phyloP scores from a whole-genome alignment of 2,113 vertebrate species.

The Pteronura brasiliensis region DNA sequence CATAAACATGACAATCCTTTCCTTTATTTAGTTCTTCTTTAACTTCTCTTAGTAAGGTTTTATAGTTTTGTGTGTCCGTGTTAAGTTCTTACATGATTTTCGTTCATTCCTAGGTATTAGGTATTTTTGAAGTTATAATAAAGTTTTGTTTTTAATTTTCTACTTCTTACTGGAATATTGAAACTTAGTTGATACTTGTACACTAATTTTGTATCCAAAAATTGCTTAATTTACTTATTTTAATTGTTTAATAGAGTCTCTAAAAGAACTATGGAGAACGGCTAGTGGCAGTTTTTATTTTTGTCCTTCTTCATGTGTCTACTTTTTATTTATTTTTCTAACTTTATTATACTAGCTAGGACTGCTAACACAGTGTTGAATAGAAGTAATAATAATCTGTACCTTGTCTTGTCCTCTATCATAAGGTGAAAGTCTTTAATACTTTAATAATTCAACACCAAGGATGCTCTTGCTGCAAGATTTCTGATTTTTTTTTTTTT shows the following conservation, averaged over 20 bases:
- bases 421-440: not conserved
- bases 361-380: not conserved
- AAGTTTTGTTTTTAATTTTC: not conserved
- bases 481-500: not conserved
- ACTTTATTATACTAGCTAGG: not conserved
- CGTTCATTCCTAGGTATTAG: not conserved
- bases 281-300: not conserved
- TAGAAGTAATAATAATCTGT: not conserved
- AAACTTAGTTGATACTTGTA: not conserved
- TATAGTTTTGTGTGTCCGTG: not conserved
- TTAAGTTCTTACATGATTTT: not conserved
- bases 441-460: not conserved
- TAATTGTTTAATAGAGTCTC: not conserved
- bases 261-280: not conserved
- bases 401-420: not conserved
- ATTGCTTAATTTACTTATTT: not conserved
- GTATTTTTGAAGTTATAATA: not conserved
- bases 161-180: not conserved
- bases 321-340: not conserved
- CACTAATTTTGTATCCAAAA: not conserved
- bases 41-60: not conserved
- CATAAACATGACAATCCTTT: not conserved
- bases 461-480: not conserved
- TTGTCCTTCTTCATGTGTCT: not conserved
- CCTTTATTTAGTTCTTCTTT: not conserved